These are phyloP conservation scores for Mormyrus lacerda DNA, from an alignment of 2,113 vertebrate genomes.

Conservation along the genomic window DNA sequence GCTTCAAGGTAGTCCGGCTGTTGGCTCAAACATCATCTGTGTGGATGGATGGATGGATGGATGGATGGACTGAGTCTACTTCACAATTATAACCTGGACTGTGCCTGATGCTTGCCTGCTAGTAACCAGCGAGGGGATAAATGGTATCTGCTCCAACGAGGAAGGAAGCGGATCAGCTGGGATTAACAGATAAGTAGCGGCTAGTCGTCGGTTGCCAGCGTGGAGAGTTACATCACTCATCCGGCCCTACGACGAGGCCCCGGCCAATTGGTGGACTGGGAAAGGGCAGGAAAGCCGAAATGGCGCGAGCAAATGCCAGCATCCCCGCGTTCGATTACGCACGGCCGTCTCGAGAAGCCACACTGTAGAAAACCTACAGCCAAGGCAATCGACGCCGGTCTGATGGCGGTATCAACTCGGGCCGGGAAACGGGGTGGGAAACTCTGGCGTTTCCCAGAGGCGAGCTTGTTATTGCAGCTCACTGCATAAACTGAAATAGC, in stretches of 20 bases:
- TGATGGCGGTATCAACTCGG: background rate
- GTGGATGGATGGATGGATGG: background rate
- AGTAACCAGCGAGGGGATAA: background rate
- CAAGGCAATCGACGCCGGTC: background rate
- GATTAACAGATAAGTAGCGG: background rate
- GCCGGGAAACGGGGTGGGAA: background rate
- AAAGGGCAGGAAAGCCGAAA: background rate
- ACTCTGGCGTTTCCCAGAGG: background rate
- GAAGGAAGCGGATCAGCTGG: background rate
- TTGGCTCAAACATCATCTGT: background rate
- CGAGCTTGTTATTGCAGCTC: background rate
- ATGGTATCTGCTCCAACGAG: background rate
- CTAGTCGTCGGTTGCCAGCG: background rate
- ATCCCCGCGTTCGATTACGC: background rate
- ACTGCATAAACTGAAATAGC: background rate
- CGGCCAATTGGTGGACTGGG: background rate
- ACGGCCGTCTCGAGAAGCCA: background rate
- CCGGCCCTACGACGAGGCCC: background rate
- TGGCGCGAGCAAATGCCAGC: background rate
- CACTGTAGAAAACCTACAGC: background rate
- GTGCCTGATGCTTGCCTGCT: background rate
- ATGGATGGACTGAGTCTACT: background rate
- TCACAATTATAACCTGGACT: background rate
- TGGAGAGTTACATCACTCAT: background rate
- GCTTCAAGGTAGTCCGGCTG: background rate